Base-by-base conservation (phyloP, 2,797 vertebrate genomes). In the Lateolabrax maculatus region DNA sequence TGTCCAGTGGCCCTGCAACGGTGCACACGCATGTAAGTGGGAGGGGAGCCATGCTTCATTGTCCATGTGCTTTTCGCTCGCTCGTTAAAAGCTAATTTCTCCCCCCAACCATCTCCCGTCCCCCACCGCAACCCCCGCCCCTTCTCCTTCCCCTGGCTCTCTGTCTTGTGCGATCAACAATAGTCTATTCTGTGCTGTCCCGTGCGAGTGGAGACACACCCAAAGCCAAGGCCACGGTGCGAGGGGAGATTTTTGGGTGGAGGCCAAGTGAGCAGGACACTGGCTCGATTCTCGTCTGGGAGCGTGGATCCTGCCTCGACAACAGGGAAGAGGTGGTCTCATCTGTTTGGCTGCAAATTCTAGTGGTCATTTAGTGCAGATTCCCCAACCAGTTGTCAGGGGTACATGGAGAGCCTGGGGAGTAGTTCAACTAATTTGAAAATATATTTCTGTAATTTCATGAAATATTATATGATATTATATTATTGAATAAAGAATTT, bases 151-250 rank as follows among this genome's bases (percentile, higher is more conserved):
- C 90, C 84, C 73, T 79, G 77, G 52, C 84, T 85, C 76, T 86
- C 87, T 84, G 90, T 93, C 92, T 92, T 94, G 84, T 86, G 83
- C 70, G 27, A 80, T 89, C 91, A 95, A 95, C 94, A 95, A 95
- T 95, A 93, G 92, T 84, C 92, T 93, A 93, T 95, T 95, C 91
- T 95, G 93, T 93, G 87, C 70, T 31, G 90, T 94, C 91, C 92
- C 90, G 85, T 94, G 90, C 86, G 68, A 93, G 85, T 72, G 77
- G 64, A 79, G 91, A 87, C 92, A 93, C 92, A 90, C 93, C 93
- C 94, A 87, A 80, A 90, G 90, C 88, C 91, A 90, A 94, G 93
- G 92, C 92, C 90, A 49, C 61, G 80, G 88, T 71, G 87, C 76
- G 66, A 87, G 91, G 90, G 90, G 88, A 91, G 85, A 75, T 77